Percentiles rank a stretch among this genome's conserved stretches.
Conservation (phyloP, 2,113 vertebrate genomes). For the Indicator maculatus region DNA sequence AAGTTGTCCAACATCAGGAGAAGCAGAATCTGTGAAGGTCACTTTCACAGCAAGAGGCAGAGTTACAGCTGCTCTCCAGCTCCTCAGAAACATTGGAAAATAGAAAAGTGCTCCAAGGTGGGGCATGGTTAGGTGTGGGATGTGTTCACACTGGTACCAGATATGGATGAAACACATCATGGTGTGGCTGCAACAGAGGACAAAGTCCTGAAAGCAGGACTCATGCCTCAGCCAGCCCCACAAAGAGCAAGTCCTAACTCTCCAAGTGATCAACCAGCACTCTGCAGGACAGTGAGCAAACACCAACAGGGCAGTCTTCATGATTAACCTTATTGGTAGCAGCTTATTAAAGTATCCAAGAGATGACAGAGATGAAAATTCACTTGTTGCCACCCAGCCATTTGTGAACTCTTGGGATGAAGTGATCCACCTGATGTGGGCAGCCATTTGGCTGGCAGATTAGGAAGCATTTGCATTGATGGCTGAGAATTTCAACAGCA, state of each 20-base stretch:
- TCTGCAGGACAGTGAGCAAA: neutral
- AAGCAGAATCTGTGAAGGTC: neutral
- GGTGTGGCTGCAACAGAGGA: accelerated
- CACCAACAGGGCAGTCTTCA: neutral
- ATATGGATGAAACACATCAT: neutral
- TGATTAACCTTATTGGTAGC: neutral
- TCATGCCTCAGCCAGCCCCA: neutral
- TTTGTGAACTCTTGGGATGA: neutral
- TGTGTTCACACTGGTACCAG: neutral
- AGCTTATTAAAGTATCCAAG: constrained; percentile 39
- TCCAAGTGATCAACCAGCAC: neutral
- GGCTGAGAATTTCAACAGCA: constrained; percentile 51
- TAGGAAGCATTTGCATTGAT: constrained; percentile 55
- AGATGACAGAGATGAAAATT: constrained; percentile 55
- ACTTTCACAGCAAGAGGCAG: neutral
- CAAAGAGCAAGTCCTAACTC: neutral
- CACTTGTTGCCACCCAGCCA: constrained; percentile 15
- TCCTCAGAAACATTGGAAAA: neutral
- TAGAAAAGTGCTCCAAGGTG: neutral
- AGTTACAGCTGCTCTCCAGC: neutral
- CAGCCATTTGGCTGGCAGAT: constrained; percentile 60
- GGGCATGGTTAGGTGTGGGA: neutral
- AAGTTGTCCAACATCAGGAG: neutral
- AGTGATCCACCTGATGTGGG: constrained; percentile 7
- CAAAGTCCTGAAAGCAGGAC: neutral